Evolutionary conservation across 1,140 invertebrate species (phyloP), one percentile per base, ranked within the genome.

Genomic region (Papilio helenus): DNA sequence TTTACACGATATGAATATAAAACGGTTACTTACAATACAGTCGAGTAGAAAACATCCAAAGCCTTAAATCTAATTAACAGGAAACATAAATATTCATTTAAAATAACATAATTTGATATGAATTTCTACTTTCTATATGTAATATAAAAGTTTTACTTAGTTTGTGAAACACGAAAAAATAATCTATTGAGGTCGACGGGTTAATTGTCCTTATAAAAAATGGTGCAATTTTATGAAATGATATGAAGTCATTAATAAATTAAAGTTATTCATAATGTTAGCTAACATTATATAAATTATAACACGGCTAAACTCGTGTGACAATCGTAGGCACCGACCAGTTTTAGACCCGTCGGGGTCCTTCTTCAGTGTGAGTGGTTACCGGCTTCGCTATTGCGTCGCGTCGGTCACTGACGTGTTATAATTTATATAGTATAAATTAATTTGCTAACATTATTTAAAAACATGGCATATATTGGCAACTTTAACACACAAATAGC

Each of bases 1-100:
- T 87, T 85, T 88, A 87, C 84, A 88, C 76, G 86, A 89, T 88
- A 85, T 76, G 86, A 9, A 81, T 85, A 86, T 81, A 89, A 87
- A 85, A 85, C 83, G 79, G 83, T 84, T 84, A 86, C 44, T 79
- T 74, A 74, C 14, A 26, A 76, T 83, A 86, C 82, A 85, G 79
- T 84, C 84, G 83, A 85, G 81, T 87, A 83, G 81, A 84, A 78
- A 79, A 86, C 84, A 89, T 82, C 83, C 44, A 74, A 74, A 74
- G 72, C 72, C 39, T 74, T 46, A 74, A 49, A 49, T 44, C 72
- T 72, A 46, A 51, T 51, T 46, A 26, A 68, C 61, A 68, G 1
- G 34, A 18, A 34, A 68, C 26, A 68, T 68, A 16, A 10, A 5
- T 14, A 68, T 26, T 68, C 9, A 18, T 16, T 29, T 68, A 1